Evolutionary conservation across 2,797 vertebrate species (phyloP).

Genomic region (Gymnopithys bicolor): DNA sequence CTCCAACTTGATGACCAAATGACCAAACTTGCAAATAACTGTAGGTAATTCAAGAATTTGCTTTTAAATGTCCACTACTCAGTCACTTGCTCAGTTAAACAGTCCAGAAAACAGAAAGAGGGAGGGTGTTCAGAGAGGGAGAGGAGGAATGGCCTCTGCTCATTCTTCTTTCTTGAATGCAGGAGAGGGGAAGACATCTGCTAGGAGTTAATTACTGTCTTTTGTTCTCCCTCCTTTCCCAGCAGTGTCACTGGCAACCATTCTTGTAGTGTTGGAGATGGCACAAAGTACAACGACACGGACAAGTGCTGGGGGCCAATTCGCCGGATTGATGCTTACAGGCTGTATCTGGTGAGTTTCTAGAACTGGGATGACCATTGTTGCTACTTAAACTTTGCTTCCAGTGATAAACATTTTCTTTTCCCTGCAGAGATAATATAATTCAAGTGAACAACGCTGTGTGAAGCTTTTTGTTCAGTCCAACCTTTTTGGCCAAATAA

Average conservation of each 20-base stretch:
- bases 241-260: conserved; percentile 85
- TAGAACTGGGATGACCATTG: neutral
- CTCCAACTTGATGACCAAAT: neutral
- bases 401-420: neutral
- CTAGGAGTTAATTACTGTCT: conserved; percentile 41
- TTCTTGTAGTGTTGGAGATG: conserved; percentile 85
- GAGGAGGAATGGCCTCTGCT: neutral
- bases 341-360: conserved; percentile 91
- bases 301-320: conserved; percentile 93
- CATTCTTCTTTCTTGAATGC: neutral
- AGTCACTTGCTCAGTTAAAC: neutral
- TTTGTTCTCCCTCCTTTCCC: conserved; percentile 49
- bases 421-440: neutral
- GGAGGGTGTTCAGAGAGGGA: neutral
- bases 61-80: neutral
- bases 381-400: neutral
- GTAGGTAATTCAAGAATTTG: neutral
- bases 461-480: neutral
- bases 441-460: neutral
- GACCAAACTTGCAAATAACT: neutral
- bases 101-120: neutral
- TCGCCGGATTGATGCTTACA: conserved; percentile 89
- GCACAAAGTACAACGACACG: conserved; percentile 89
- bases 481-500: neutral
- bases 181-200: conserved; percentile 12